A percentile compares a stretch with the other conserved stretches of the same genome.
phyloP scores from a whole-genome alignment of 2,797 vertebrate genomes.

The Parotocinclus haroldoi region DNA sequence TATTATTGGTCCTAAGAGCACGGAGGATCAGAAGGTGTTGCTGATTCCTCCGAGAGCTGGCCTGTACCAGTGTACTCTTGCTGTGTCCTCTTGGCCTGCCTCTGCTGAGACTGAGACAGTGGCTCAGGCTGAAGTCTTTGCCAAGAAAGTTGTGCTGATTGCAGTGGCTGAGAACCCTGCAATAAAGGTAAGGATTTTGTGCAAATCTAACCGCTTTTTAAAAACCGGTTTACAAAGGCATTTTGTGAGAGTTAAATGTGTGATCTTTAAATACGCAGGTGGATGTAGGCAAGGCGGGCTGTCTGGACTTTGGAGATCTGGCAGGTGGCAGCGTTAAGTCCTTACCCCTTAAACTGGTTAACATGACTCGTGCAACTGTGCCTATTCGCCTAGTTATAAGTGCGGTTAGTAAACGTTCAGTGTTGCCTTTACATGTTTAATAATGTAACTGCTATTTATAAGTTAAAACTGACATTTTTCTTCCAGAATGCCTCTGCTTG shows the following conservation, averaged over 20 bases:
- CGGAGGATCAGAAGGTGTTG: constrained; percentile 89
- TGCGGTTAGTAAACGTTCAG: constrained; percentile 77
- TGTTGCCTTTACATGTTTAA: no score
- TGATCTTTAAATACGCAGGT: constrained; percentile 63
- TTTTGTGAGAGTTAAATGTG: no score
- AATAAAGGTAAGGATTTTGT: constrained; percentile 73
- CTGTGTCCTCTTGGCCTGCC: constrained; percentile 89
- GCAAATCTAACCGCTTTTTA: not conserved
- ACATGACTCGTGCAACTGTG: constrained; percentile 83
- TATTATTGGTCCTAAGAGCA: constrained; percentile 83
- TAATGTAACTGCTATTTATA: not conserved
- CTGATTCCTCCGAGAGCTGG: constrained; percentile 84
- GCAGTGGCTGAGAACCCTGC: constrained; percentile 86
- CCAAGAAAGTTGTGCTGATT: constrained; percentile 81
- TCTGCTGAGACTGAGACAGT: constrained; percentile 79
- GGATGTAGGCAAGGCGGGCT: constrained; percentile 71
- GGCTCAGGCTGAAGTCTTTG: constrained; percentile 79
- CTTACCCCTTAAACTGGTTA: constrained; percentile 84
- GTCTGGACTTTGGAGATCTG: constrained; percentile 90
- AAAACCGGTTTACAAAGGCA: not conserved
- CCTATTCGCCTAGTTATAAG: constrained; percentile 90
- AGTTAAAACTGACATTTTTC: not conserved
- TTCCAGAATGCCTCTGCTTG: constrained; percentile 85
- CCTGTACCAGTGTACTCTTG: constrained; percentile 85
- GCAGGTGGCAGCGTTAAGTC: constrained; percentile 78